These are phyloP conservation scores for Apteryx owenii DNA, from an alignment of 2,113 vertebrate species.

Conservation along the genomic window DNA sequence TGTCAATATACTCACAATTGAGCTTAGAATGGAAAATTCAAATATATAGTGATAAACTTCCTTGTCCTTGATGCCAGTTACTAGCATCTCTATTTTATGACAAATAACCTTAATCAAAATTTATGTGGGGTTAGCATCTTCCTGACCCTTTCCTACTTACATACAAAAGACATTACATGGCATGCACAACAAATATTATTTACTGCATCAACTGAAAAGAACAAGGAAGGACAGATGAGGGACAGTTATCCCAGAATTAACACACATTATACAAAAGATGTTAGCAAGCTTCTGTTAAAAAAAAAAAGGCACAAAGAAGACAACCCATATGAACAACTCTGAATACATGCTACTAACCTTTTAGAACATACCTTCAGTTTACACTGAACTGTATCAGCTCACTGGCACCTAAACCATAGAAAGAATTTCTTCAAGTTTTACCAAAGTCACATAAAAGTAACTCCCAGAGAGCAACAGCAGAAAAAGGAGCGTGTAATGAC, in stretches of 20 bases:
- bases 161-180: neutral
- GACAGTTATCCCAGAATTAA: neutral
- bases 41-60: neutral
- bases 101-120: neutral
- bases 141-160: neutral
- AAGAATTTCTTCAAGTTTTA: neutral
- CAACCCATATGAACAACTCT: neutral
- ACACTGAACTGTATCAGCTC: neutral
- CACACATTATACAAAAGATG: neutral
- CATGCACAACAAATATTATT: neutral
- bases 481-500: neutral
- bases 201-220: neutral
- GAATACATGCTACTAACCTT: neutral
- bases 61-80: neutral
- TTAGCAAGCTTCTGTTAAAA: neutral
- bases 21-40: neutral
- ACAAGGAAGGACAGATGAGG: neutral
- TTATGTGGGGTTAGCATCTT: neutral
- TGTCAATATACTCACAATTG: neutral
- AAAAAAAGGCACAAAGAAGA: neutral
- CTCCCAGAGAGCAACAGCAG: neutral
- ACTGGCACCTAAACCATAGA: neutral
- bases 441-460: neutral
- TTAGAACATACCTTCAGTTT: neutral
- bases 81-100: neutral